phyloP scores from a whole-genome alignment of 2,113 vertebrate species.

The Taurulus bubalis region DNA sequence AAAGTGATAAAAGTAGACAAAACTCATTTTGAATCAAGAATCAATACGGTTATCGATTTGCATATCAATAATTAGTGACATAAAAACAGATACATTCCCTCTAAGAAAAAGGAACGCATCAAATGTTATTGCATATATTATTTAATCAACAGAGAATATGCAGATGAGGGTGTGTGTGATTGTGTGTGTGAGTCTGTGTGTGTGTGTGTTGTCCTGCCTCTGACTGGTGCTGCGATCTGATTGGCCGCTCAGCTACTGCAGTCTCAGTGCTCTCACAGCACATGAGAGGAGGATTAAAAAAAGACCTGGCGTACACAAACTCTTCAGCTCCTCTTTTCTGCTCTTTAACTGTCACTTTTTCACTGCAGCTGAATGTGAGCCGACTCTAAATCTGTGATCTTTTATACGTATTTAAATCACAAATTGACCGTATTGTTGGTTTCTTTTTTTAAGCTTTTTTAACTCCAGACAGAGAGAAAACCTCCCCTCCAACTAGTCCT shows the following conservation, averaged over 20 bases:
- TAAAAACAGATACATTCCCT: neutral
- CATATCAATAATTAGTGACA: neutral
- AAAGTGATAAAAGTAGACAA: neutral
- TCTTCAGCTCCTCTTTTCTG: slow-evolving; percentile 21
- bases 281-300: slow-evolving; percentile 52
- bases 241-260: slow-evolving; percentile 76
- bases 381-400: neutral
- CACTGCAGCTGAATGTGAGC: neutral
- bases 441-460: slow-evolving; percentile 13
- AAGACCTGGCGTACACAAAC: slow-evolving; percentile 30
- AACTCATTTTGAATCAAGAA: neutral
- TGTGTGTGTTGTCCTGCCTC: slow-evolving; percentile 44
- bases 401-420: neutral
- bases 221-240: slow-evolving; percentile 64
- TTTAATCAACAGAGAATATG: slow-evolving; percentile 18
- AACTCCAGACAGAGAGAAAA: slow-evolving; percentile 26
- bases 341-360: neutral
- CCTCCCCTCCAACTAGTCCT: slow-evolving; percentile 14
- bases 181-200: slow-evolving; percentile 19
- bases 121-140: neutral
- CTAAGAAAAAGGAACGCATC: neutral
- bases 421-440: neutral
- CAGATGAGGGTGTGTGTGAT: slow-evolving; percentile 28
- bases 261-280: slow-evolving; percentile 67
- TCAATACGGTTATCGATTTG: neutral